Evolutionary conservation across 2,113 vertebrate species (phyloP).

Genomic region (Echinops telfairi): DNA sequence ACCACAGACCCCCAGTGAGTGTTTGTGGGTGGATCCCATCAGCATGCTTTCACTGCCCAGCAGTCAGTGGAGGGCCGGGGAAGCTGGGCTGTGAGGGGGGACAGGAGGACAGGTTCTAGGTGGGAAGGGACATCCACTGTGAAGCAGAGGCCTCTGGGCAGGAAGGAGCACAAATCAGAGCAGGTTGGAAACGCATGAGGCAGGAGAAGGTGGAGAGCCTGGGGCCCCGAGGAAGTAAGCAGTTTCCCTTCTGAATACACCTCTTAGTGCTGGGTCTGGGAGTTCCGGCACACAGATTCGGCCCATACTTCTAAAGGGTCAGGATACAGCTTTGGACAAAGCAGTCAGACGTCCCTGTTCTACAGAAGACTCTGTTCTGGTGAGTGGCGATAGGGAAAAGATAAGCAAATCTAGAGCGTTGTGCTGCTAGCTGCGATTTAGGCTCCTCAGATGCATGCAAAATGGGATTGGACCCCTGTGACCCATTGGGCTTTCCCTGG

Average conservation of each 20-base stretch:
- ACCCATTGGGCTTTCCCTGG: background rate
- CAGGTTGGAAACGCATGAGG: fast-evolving
- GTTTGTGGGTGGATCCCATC: background rate
- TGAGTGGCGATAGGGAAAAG: fast-evolving
- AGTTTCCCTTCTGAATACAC: background rate
- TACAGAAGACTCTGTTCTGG: background rate
- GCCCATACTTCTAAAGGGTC: fast-evolving
- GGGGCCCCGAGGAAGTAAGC: background rate
- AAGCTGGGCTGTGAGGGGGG: background rate
- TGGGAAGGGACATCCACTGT: background rate
- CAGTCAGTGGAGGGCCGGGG: background rate
- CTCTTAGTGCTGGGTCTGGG: background rate
- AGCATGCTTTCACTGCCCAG: background rate
- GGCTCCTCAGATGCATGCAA: background rate
- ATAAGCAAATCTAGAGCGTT: background rate
- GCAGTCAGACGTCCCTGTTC: background rate
- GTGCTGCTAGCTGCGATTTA: background rate
- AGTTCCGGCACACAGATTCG: fast-evolving
- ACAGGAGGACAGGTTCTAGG: background rate
- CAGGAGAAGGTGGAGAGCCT: fast-evolving
- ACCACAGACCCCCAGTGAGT: fast-evolving
- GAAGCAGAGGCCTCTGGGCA: background rate
- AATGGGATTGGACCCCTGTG: background rate
- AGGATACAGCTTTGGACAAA: fast-evolving
- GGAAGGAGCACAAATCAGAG: too few relatives aligned